Percentiles rank a stretch among this genome's conserved stretches.
Evolutionary conservation across 2,888 invertebrate genomes (phyloP).

Genomic region (Drosophila leonis): DNA sequence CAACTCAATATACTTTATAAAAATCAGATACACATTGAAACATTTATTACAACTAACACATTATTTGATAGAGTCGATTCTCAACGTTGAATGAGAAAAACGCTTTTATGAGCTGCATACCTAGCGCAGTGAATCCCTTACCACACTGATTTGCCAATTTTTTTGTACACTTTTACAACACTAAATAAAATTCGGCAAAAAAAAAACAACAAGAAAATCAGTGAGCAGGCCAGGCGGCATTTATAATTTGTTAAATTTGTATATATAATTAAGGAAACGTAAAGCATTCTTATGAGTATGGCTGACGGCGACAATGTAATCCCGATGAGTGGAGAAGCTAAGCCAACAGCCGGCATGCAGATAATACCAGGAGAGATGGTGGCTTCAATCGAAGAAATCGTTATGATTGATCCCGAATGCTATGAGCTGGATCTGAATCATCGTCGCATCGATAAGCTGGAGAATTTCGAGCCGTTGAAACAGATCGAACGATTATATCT

Average conservation of each 20-base stretch:
- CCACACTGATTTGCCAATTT: constrained; percentile 19
- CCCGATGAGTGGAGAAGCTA: constrained; percentile 26
- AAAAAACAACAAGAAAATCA: constrained; percentile 34
- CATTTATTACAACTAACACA: background rate
- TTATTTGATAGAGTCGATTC: background rate
- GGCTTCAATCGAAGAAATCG: constrained; percentile 82
- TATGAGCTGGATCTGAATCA: constrained; percentile 94
- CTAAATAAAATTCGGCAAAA: constrained; percentile 22
- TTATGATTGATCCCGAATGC: constrained; percentile 84
- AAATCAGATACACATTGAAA: background rate
- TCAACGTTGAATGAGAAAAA: background rate
- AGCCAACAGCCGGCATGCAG: constrained; percentile 56
- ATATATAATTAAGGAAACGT: constrained; percentile 9
- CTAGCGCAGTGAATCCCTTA: background rate
- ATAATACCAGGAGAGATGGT: constrained; percentile 69
- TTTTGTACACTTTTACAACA: constrained; percentile 22
- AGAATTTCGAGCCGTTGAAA: constrained; percentile 92
- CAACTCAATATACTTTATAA: background rate
- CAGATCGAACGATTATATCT: constrained; percentile 93
- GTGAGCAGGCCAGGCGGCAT: constrained; percentile 47
- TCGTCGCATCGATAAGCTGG: constrained; percentile 92
- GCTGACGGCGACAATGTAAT: constrained; percentile 64
- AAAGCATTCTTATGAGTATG: constrained; percentile 50
- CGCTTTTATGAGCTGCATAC: constrained; percentile 20
- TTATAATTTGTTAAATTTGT: constrained; percentile 30